Evolutionary conservation across 2,797 vertebrate genomes (phyloP).

Genomic region (Pangasius macronema): DNA sequence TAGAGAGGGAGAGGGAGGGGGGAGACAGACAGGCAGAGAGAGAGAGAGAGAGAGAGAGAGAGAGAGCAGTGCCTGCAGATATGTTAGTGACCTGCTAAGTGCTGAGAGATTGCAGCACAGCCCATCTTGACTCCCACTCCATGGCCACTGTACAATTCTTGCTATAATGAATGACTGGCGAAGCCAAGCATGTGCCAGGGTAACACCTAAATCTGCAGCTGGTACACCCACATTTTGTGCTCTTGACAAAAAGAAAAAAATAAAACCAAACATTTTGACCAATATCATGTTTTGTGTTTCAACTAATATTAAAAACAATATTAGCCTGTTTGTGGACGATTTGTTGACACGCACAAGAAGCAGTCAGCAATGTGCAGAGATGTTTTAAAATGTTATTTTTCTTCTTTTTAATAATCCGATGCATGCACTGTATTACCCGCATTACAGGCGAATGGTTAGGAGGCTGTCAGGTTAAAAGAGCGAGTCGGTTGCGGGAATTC

Average conservation of each 20-base stretch:
- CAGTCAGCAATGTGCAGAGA: neutral
- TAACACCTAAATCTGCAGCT: neutral
- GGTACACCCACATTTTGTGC: too few relatives aligned
- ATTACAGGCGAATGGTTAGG: neutral
- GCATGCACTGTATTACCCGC: neutral
- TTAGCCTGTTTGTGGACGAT: too few relatives aligned
- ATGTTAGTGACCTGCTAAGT: constrained; percentile 13
- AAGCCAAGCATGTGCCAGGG: neutral
- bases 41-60: too few relatives aligned
- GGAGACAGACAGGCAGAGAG: too few relatives aligned
- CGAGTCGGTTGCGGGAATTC: neutral
- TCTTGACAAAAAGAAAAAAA: neutral
- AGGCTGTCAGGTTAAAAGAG: neutral
- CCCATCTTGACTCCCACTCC: constrained; percentile 27
- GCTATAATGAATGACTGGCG: constrained; percentile 25
- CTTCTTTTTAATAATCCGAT: too few relatives aligned
- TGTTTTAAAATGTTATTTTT: neutral
- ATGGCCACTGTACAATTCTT: constrained; percentile 29
- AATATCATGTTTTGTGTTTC: neutral
- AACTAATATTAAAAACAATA: neutral
- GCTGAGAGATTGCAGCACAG: neutral
- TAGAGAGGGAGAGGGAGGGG: too few relatives aligned
- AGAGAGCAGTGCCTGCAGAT: neutral
- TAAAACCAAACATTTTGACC: neutral
- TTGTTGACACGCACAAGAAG: neutral